These are phyloP conservation scores for Diarsia dahlii DNA, from an alignment of 2,888 invertebrate genomes.

Conservation along the genomic window DNA sequence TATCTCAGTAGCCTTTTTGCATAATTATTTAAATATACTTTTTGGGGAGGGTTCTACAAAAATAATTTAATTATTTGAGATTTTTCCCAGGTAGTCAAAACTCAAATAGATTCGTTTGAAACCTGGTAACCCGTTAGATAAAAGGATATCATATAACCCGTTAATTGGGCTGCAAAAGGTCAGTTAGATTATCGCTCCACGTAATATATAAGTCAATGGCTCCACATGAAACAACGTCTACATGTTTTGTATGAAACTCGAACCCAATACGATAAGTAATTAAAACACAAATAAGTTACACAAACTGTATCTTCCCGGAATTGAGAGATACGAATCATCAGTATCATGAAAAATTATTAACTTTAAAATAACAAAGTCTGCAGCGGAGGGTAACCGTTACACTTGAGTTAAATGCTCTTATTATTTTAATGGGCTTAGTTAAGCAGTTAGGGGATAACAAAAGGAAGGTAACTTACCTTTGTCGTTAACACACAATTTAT, in stretches of 20 bases:
- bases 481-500: constrained; percentile 59
- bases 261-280: constrained; percentile 20
- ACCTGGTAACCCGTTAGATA: neutral
- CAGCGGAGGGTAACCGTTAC: constrained; percentile 58
- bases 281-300: constrained; percentile 38
- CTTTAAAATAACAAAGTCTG: constrained; percentile 55
- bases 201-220: too few relatives aligned
- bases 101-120: neutral
- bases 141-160: neutral
- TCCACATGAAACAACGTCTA: neutral
- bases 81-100: neutral
- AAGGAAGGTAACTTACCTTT: constrained; percentile 61
- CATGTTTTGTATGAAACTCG: neutral
- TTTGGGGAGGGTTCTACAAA: too few relatives aligned
- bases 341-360: constrained; percentile 50
- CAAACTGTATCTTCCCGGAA: constrained; percentile 16
- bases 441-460: constrained; percentile 69
- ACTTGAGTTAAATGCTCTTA: constrained; percentile 70
- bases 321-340: constrained; percentile 33
- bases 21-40: too few relatives aligned
- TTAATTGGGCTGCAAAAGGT: constrained; percentile 1
- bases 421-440: constrained; percentile 75
- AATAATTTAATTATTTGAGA: too few relatives aligned
- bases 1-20: too few relatives aligned
- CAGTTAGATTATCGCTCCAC: neutral